These are phyloP conservation scores for Chaetodon trifasciatus DNA, from an alignment of 2,797 vertebrate species.

Conservation along the genomic window DNA sequence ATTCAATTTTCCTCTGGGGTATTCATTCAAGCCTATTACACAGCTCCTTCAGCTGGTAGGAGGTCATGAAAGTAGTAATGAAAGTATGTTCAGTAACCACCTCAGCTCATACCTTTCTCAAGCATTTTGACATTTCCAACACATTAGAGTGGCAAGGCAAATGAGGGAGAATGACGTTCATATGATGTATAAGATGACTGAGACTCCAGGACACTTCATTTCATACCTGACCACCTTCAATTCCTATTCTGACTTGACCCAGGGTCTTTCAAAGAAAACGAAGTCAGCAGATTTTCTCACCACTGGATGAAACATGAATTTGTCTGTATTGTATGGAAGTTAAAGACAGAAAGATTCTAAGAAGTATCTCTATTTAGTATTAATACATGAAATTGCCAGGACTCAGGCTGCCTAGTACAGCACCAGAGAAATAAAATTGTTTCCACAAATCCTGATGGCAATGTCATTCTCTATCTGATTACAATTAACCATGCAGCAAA, in stretches of 20 bases:
- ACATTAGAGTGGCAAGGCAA: background rate
- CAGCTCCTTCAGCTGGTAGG: background rate
- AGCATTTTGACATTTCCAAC: constrained; percentile 21
- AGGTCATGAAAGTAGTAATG: background rate
- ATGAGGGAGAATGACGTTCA: background rate
- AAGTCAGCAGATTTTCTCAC: background rate
- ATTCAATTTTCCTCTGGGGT: constrained; percentile 2
- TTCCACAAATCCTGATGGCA: background rate
- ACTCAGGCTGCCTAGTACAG: background rate
- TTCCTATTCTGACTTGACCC: background rate
- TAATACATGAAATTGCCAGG: too few species aligned
- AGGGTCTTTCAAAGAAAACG: background rate
- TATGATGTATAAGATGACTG: background rate
- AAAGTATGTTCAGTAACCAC: constrained; percentile 13
- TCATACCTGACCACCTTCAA: background rate
- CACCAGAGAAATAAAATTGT: too few species aligned
- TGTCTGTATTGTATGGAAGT: background rate
- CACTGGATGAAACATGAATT: background rate
- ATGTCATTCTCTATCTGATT: background rate
- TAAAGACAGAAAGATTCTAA: background rate
- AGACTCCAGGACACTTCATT: background rate
- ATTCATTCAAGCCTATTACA: constrained; percentile 11
- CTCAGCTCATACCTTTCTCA: background rate
- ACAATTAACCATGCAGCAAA: too few species aligned
- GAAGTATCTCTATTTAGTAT: background rate